Percentiles rank a stretch among this genome's conserved stretches.
phyloP scores from a whole-genome alignment of 64 coral and sea anemone genomes.

The Pocillopora verrucosa region DNA sequence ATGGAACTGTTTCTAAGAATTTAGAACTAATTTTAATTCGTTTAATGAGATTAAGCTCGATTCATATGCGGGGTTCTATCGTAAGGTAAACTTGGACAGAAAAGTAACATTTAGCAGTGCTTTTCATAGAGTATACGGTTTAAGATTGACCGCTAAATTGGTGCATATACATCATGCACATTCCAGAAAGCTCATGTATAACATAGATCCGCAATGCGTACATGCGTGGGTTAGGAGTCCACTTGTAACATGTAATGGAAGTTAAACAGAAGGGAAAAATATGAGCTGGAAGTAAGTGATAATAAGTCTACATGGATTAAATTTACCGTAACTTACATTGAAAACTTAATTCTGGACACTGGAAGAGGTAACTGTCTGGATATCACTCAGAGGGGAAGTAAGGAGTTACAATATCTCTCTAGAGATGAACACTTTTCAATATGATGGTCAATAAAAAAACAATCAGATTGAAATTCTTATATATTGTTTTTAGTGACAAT shows the following conservation, averaged over 20 bases:
- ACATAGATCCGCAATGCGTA: too few species aligned
- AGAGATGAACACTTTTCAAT: conserved; percentile 6
- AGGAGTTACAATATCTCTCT: background rate
- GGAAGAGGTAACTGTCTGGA: background rate
- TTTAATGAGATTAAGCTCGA: too few species aligned
- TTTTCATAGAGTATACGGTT: too few species aligned
- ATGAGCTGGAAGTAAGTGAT: background rate
- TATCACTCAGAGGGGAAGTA: background rate
- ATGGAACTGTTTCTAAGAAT: too few species aligned
- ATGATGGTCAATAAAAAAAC: background rate
- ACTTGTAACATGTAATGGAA: background rate
- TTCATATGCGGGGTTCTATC: too few species aligned
- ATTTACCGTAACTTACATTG: background rate
- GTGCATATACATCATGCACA: too few species aligned
- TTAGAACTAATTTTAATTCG: too few species aligned
- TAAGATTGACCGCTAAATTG: too few species aligned
- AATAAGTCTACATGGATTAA: background rate
- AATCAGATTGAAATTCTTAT: background rate
- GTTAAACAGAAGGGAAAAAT: background rate
- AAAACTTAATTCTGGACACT: background rate
- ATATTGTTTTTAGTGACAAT: too few species aligned
- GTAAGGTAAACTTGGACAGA: too few species aligned
- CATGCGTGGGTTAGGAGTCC: background rate
- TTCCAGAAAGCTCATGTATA: too few species aligned
- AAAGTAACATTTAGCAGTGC: too few species aligned